Evolutionary conservation across 2,113 vertebrate species (phyloP), one percentile per base, ranked within the genome.

Genomic region (Toxotes chatareus): DNA sequence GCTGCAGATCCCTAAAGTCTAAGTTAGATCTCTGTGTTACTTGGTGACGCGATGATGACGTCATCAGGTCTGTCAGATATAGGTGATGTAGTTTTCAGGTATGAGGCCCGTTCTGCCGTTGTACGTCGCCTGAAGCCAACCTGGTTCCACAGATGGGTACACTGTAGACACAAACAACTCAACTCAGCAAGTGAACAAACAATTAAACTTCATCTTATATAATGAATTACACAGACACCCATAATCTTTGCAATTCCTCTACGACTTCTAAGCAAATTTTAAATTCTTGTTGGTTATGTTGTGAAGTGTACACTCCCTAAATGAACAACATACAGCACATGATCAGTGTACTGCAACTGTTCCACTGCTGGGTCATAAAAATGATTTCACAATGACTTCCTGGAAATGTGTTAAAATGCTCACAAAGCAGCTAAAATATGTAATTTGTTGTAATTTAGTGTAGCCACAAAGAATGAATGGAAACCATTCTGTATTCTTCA

Each of bases 61-160:
- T 69, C 71, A 61, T 79, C 57, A 12, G 34, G 38, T 63, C 36
- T 10, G 64, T 93, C 88, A 92, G 64, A 84, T 59, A 91, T 96
- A 95, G 82, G 91, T 93, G 92, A 99, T 96, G 81, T 99, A 99
- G 95, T 99, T 99, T 86, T 98, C 98, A 85, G 98, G 98, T 89
- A 99, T 94, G 19, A 99, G 96, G 91, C 98, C 98, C 23, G 97
- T 99, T 95, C 93, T 99, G 90, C 97, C 96, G 85, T 98, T 96
- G 42, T 97, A 99, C 2, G 98, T 98, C 67, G 97, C 98, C 93
- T 99, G 99, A 85, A 99, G 94, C 98, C 98, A 99, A 23, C 98
- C 98, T 42, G 98, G 98, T 92, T 99, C 97, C 94, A 99, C 97
- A 49, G 98, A 99, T 0, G 97, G 94, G 85, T 98, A 96, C 32